phyloP scores from a whole-genome alignment of 2,888 invertebrate species.

The Helleia helle region DNA sequence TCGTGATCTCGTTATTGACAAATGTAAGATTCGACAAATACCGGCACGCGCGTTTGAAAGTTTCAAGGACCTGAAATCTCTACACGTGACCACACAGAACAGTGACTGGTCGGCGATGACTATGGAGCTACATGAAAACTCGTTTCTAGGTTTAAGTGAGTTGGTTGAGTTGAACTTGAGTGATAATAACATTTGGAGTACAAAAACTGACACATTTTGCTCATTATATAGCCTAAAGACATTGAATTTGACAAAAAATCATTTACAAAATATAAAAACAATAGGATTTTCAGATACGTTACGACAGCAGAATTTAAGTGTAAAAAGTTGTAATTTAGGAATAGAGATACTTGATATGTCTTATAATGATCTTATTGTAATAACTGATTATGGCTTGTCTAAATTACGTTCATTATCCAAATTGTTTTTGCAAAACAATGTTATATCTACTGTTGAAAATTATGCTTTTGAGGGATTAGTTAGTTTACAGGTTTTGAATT shows the following conservation, averaged over 20 bases:
- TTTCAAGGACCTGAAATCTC: slow-evolving; percentile 77
- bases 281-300: slow-evolving; percentile 83
- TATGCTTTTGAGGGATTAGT: slow-evolving; percentile 80
- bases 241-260: slow-evolving; percentile 84
- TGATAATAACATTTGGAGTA: slow-evolving; percentile 84
- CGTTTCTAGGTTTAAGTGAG: slow-evolving; percentile 79
- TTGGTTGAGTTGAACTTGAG: slow-evolving; percentile 80
- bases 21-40: slow-evolving; percentile 84
- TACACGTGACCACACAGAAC: slow-evolving; percentile 83
- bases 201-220: slow-evolving; percentile 82
- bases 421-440: slow-evolving; percentile 83
- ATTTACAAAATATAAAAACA: slow-evolving; percentile 82
- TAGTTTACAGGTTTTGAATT: slow-evolving; percentile 80
- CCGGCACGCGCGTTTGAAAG: slow-evolving; percentile 80
- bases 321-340: slow-evolving; percentile 79
- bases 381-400: slow-evolving; percentile 81
- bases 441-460: slow-evolving; percentile 81
- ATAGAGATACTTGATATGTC: slow-evolving; percentile 83
- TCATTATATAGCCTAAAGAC: slow-evolving; percentile 79
- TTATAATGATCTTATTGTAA: slow-evolving; percentile 79
- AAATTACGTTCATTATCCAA: slow-evolving; percentile 79
- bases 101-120: slow-evolving; percentile 87
- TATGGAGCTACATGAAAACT: slow-evolving; percentile 80
- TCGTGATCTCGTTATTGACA: slow-evolving; percentile 80
- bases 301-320: slow-evolving; percentile 68